Evolutionary conservation across 2,113 vertebrate genomes (phyloP).

Genomic region (Felis chaus): DNA sequence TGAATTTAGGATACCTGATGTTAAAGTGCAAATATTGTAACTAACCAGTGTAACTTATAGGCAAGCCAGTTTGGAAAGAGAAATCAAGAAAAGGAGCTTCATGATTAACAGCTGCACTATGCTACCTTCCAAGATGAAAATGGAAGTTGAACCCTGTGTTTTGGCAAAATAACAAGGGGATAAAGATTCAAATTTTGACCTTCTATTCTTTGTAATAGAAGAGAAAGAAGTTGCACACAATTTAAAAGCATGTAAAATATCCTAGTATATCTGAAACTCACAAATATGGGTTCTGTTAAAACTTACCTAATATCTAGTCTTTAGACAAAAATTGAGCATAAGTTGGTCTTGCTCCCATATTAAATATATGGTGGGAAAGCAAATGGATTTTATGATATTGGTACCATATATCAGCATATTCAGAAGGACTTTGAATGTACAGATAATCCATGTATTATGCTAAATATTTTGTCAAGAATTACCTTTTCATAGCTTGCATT

Average conservation of each 20-base stretch:
- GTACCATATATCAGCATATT: slow-evolving; percentile 86
- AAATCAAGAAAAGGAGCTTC: background rate
- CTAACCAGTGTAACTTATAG: background rate
- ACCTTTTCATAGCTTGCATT: slow-evolving; percentile 57
- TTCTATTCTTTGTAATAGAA: background rate
- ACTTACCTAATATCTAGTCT: background rate
- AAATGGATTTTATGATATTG: background rate
- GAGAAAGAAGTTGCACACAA: background rate
- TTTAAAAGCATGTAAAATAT: background rate
- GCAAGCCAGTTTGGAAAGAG: background rate
- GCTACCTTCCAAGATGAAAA: background rate
- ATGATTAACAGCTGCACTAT: background rate
- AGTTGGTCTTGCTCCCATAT: background rate
- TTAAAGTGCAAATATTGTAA: background rate
- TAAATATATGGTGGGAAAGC: background rate
- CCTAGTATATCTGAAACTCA: background rate
- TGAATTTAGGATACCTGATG: background rate
- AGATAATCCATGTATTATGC: slow-evolving; percentile 69
- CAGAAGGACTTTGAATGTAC: slow-evolving; percentile 84
- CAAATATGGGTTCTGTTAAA: background rate
- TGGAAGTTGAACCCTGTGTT: background rate
- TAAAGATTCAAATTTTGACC: background rate
- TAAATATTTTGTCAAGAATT: slow-evolving; percentile 68
- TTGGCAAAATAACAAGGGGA: background rate
- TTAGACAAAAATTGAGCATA: background rate